phyloP scores from a whole-genome alignment of 2,888 invertebrate species.

The Synanthedon myopaeformis region DNA sequence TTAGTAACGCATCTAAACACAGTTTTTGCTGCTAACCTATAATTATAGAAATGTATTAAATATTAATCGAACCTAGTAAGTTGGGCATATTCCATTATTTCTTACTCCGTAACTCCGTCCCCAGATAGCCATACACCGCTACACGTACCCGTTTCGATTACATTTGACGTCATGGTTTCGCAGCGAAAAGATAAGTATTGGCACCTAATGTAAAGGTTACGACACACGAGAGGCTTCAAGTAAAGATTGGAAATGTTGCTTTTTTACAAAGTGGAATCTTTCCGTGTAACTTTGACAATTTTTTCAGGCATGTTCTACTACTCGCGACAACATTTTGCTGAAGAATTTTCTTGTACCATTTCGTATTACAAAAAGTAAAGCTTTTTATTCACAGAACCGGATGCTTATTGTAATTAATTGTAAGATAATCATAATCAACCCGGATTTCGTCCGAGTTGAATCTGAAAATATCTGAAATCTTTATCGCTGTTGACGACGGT shows the following conservation, averaged over 20 bases:
- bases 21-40: too few relatives aligned
- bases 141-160: slow-evolving; percentile 48
- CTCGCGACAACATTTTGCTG: too few relatives aligned
- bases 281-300: background rate
- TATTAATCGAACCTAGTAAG: background rate
- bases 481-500: too few relatives aligned
- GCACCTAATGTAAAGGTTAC: slow-evolving; percentile 42
- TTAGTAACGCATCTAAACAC: too few relatives aligned
- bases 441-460: too few relatives aligned
- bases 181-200: slow-evolving; percentile 52
- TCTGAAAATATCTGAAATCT: too few relatives aligned
- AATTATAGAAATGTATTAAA: background rate
- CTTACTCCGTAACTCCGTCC: slow-evolving; percentile 18
- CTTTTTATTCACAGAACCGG: too few relatives aligned
- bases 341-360: too few relatives aligned
- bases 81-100: slow-evolving; percentile 9
- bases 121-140: slow-evolving; percentile 35
- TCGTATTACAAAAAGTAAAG: too few relatives aligned
- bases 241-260: slow-evolving; percentile 19
- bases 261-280: slow-evolving; percentile 1
- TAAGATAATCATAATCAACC: too few relatives aligned
- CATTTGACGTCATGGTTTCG: slow-evolving; percentile 38
- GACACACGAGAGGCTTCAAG: slow-evolving; percentile 24
- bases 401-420: too few relatives aligned
- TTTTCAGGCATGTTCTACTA: background rate